Evolutionary conservation across 2,113 vertebrate genomes (phyloP), one percentile per base, ranked within the genome.

Genomic region (Hystrix cristata): DNA sequence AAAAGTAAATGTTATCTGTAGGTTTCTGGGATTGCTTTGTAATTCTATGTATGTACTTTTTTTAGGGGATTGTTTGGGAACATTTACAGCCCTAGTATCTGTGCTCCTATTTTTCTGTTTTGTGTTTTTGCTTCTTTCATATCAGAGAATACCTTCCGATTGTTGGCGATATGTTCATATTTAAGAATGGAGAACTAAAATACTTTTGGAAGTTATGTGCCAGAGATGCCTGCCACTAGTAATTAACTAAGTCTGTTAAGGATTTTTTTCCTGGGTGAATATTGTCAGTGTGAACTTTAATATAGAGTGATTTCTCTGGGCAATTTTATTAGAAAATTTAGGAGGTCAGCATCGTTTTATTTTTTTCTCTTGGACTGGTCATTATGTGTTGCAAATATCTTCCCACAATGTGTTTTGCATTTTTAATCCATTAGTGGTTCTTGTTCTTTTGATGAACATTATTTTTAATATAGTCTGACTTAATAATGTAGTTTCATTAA

Each of bases 401-500:
- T 87, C n/a, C 23, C 51, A 72, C 5, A 71, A 7, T 71, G 15
- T 72, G 51, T 15, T 29, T 89, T 76, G 27, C 38, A 48, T 60
- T 89, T 89, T 74, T 89, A 89, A 60, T 62, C 6, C 3, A 46
- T 9, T 76, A 48, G 38, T 16, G 18, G 15, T 60, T 72, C n/a
- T 72, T 74, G 3, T 14, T 55, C 21, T 76, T 89, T 76, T 46
- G 38, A 76, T 89, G 38, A 71, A 21, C 51, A 72, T 87, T 71
- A n/a, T 57, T 43, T 87, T 87, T 72, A 87, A 72, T 43, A 46
- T 46, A 15, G 53, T 59, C 23, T 57, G 34, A 59, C n/a, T 72
- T 84, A 38, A 29, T 92, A 84, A 64, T 53, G 46, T 84, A 48
- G 51, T 71, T 87, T 87, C 51, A 55, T 72, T 87, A 87, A 87